Conservation (phyloP, 1,140 invertebrate genomes). For the Phenacoccus solenopsis region DNA sequence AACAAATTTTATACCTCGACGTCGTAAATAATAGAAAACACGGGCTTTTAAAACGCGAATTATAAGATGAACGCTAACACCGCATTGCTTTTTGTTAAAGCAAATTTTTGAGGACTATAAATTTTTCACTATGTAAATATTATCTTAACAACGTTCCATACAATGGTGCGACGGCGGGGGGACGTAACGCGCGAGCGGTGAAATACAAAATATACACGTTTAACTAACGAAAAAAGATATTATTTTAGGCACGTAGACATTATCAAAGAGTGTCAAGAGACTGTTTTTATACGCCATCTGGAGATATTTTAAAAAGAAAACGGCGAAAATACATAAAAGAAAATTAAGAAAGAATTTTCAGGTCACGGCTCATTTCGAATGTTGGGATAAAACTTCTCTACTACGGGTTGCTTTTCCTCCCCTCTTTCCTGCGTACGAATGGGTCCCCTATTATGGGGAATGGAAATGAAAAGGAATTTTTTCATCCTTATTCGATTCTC, state of each 20-base stretch:
- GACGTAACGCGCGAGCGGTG: not conserved
- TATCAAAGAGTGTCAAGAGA: not conserved
- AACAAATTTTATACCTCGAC: not conserved
- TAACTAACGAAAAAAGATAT: constrained; percentile 3
- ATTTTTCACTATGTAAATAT: constrained; percentile 3
- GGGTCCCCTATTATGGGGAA: not conserved
- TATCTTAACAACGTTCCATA: not conserved
- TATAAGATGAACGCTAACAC: constrained; percentile 1
- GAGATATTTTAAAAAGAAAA: not conserved
- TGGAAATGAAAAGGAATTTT: not conserved
- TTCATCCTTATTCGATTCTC: not conserved
- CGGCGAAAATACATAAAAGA: not conserved
- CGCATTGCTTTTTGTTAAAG: not conserved
- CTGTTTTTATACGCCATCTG: constrained; percentile 1
- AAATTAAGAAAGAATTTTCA: not conserved
- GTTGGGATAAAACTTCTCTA: too few species aligned
- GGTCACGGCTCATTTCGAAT: not conserved
- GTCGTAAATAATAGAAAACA: not conserved
- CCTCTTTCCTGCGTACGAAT: not conserved
- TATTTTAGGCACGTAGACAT: constrained; percentile 1
- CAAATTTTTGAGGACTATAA: not conserved
- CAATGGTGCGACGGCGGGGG: not conserved
- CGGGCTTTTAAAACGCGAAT: not conserved
- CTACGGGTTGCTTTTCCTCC: too few species aligned
- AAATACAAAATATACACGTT: not conserved